Conservation (phyloP, 2,797 vertebrate genomes). For the Glossophaga mutica region DNA sequence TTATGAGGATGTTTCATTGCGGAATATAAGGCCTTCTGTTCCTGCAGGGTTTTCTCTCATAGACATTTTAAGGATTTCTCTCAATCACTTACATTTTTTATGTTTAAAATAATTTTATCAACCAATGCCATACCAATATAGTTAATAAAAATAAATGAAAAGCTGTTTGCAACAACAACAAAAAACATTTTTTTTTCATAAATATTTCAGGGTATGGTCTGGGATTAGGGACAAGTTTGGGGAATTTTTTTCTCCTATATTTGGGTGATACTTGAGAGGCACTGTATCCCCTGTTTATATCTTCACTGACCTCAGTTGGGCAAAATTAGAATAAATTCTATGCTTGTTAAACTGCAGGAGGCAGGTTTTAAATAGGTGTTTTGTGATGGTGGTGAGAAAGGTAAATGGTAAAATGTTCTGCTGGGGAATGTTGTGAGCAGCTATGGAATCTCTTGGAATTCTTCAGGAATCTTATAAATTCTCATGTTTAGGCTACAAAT, state of each 20-base stretch:
- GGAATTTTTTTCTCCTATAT: neutral
- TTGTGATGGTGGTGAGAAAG: neutral
- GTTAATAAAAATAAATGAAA: neutral
- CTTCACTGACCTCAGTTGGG: conserved; percentile 1
- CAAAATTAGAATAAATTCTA: conserved; percentile 9
- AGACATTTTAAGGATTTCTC: neutral
- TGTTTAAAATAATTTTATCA: neutral
- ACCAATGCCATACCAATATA: neutral
- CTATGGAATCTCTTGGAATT: neutral
- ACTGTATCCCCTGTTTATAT: neutral
- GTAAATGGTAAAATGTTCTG: neutral
- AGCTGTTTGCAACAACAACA: neutral
- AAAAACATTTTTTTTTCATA: conserved; percentile 19
- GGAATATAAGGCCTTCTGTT: conserved; percentile 28
- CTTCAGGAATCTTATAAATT: neutral
- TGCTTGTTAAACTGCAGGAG: neutral
- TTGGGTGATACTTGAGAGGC: neutral
- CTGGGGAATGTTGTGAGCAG: neutral
- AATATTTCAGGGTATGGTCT: neutral
- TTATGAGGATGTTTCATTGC: conserved; percentile 4
- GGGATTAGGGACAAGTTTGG: neutral
- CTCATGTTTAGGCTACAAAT: neutral
- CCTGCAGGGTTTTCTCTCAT: neutral
- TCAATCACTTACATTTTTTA: neutral
- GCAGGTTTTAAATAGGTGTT: conserved; percentile 22